A percentile compares a stretch with the other conserved stretches of the same genome.
Evolutionary conservation across 2,888 invertebrate species (phyloP).

Genomic region (Cephus pulcher): DNA sequence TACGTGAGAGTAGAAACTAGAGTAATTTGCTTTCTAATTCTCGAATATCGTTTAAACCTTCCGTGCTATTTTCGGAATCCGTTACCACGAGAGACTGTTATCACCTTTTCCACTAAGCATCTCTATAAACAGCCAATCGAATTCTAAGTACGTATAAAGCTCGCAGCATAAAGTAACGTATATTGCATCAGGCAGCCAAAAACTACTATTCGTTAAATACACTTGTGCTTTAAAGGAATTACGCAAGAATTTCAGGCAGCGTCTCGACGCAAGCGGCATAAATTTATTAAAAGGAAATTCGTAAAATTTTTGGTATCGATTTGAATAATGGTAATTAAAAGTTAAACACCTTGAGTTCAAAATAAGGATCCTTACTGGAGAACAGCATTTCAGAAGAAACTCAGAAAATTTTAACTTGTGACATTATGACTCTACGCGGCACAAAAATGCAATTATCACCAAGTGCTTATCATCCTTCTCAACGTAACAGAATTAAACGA

Average conservation of each 20-base stretch:
- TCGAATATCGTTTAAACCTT: not conserved
- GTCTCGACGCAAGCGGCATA: not conserved
- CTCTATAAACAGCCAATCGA: not conserved
- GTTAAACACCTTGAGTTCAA: not conserved
- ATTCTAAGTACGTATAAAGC: not conserved
- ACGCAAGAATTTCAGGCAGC: not conserved
- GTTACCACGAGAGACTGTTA: not conserved
- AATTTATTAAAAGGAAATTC: not conserved
- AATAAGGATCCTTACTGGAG: not conserved
- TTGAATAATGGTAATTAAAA: not conserved
- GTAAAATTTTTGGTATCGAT: not conserved
- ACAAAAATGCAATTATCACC: not conserved
- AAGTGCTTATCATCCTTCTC: not conserved
- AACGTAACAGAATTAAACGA: not conserved
- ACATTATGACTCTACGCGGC: not conserved
- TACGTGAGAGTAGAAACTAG: not conserved
- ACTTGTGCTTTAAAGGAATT: not conserved
- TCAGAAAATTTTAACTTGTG: not conserved
- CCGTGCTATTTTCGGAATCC: not conserved
- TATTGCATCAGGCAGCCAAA: not conserved
- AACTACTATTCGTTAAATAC: not conserved
- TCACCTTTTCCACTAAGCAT: not conserved
- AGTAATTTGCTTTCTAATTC: not conserved
- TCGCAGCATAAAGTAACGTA: not conserved
- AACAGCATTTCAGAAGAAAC: not conserved